Evolutionary conservation across 2,113 vertebrate genomes (phyloP).

Genomic region (Cynocephalus volans): DNA sequence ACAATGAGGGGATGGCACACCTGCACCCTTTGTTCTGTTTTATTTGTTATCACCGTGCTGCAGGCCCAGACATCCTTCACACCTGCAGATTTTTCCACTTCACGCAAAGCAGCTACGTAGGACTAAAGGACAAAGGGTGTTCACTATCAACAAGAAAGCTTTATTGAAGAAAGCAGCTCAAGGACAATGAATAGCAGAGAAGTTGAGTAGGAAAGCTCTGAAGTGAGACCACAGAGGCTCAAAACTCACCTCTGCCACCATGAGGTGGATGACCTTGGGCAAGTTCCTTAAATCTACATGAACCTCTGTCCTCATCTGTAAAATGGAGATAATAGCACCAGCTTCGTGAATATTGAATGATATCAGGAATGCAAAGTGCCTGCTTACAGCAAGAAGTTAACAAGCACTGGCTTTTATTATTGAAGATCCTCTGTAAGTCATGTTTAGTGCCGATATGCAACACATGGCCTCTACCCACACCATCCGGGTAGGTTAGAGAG

Average conservation of each 20-base stretch:
- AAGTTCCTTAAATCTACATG: neutral
- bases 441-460: neutral
- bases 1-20: neutral
- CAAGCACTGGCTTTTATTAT: neutral
- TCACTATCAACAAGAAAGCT: neutral
- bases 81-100: conserved; percentile 20
- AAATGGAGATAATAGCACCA: neutral
- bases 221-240: neutral
- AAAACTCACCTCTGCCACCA: neutral
- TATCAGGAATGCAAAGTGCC: neutral
- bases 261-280: neutral
- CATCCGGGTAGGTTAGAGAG: neutral
- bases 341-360: neutral
- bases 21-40: neutral
- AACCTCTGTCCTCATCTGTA: neutral
- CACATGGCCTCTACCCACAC: neutral
- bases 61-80: neutral
- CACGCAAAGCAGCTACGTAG: neutral
- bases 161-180: neutral
- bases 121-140: neutral
- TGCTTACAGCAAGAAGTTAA: neutral
- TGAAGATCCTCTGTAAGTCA: neutral
- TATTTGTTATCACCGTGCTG: neutral
- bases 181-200: neutral
- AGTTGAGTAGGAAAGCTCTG: neutral